Evolutionary conservation across 1,140 invertebrate species (phyloP).

Genomic region (Panagrolaimus sp.): DNA sequence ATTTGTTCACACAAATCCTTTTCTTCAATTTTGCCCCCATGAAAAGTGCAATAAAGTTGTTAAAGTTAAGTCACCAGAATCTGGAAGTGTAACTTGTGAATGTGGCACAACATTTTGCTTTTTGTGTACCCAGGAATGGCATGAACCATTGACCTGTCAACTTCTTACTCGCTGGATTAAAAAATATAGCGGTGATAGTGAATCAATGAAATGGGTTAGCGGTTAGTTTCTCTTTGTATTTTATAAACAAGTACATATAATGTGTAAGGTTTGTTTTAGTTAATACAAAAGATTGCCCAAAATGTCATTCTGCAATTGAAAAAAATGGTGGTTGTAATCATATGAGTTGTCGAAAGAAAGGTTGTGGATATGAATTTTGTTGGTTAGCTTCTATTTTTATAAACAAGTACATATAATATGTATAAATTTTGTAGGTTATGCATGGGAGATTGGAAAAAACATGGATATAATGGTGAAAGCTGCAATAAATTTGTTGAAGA

Average conservation of each 20-base stretch:
- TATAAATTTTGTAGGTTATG: conserved; percentile 96
- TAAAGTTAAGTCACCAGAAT: too few species aligned
- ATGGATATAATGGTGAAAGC: conserved; percentile 81
- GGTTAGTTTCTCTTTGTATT: too few species aligned
- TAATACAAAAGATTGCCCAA: conserved; percentile 97
- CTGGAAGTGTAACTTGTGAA: too few species aligned
- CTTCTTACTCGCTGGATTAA: conserved; percentile 92
- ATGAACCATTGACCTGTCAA: conserved; percentile 92
- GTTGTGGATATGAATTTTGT: conserved; percentile 94
- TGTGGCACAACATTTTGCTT: conserved; percentile 65
- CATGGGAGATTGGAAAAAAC: conserved; percentile 93
- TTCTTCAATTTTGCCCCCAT: too few species aligned
- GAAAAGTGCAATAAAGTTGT: too few species aligned
- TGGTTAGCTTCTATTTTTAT: too few species aligned
- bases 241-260: too few species aligned
- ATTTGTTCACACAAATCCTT: too few species aligned
- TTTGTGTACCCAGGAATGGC: conserved; percentile 94
- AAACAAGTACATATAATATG: too few species aligned
- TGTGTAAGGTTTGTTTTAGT: conserved; percentile 62
- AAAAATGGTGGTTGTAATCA: conserved; percentile 98
- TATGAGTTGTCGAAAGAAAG: conserved; percentile 98
- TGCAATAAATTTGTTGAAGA: conserved; percentile 35
- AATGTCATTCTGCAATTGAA: conserved; percentile 94
- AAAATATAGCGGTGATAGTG: conserved; percentile 97
- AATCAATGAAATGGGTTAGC: conserved; percentile 97